Conservation (phyloP, 2,888 invertebrate genomes). For the Hydraecia micacea region DNA sequence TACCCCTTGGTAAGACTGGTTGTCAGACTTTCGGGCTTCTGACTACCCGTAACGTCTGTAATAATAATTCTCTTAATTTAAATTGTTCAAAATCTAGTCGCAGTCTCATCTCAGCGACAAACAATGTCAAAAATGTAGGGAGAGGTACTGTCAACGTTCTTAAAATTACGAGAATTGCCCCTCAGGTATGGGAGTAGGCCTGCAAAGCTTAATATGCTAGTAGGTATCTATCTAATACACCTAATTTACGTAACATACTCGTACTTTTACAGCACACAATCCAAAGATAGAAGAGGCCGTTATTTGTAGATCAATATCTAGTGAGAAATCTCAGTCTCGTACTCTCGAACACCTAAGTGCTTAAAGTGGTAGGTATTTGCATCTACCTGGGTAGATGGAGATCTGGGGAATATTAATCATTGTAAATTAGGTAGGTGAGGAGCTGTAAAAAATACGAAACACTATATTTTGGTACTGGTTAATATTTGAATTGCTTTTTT, state of each 20-base stretch:
- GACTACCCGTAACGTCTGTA: no score
- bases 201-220: not conserved
- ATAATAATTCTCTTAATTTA: no score
- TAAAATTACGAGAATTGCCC: no score
- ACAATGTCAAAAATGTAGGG: no score
- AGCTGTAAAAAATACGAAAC: slow-evolving; percentile 1
- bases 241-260: slow-evolving; percentile 12
- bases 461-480: no score
- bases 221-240: not conserved
- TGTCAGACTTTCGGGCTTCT: no score
- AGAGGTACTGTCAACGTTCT: no score
- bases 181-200: no score
- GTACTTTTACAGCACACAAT: not conserved
- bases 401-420: slow-evolving; percentile 21
- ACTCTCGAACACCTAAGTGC: slow-evolving; percentile 34
- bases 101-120: no score
- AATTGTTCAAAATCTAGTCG: no score
- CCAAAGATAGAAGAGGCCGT: slow-evolving; percentile 26
- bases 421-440: slow-evolving; percentile 22
- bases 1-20: no score
- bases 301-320: slow-evolving; percentile 46
- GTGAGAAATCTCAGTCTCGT: slow-evolving; percentile 30
- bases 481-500: no score
- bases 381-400: slow-evolving; percentile 12
- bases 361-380: slow-evolving; percentile 41